Evolutionary conservation across 2,797 vertebrate genomes (phyloP).

Genomic region (Peromyscus nudipes): DNA sequence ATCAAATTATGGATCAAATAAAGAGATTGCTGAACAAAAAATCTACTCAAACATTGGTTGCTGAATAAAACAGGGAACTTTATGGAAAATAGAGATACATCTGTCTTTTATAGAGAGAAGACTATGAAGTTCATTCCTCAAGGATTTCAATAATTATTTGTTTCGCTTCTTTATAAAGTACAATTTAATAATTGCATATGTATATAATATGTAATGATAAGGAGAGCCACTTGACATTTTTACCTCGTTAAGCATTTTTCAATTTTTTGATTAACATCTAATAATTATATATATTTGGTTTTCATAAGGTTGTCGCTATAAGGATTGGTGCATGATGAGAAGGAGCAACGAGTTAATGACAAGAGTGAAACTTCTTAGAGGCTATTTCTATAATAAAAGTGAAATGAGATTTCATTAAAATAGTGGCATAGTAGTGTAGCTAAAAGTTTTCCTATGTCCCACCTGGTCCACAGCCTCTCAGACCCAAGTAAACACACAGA

Average conservation of each 20-base stretch:
- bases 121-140: neutral
- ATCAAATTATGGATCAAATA: neutral
- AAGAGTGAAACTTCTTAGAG: neutral
- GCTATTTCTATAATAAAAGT: neutral
- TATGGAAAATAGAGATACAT: neutral
- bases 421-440: neutral
- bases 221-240: neutral
- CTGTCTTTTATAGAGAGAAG: neutral
- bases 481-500: no score
- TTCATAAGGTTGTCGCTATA: conserved; percentile 9
- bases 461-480: no score
- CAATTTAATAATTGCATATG: neutral
- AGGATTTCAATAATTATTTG: neutral
- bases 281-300: neutral
- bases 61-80: neutral
- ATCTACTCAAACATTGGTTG: neutral
- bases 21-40: conserved; percentile 4
- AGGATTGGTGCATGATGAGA: neutral
- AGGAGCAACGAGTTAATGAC: neutral
- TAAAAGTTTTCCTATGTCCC: no score
- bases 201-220: neutral
- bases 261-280: neutral
- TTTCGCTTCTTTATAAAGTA: neutral
- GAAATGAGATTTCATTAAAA: conserved; percentile 19
- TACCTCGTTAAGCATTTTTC: neutral